Conservation (phyloP, 2,797 vertebrate species). For the Tenualosa thibaudeaui region DNA sequence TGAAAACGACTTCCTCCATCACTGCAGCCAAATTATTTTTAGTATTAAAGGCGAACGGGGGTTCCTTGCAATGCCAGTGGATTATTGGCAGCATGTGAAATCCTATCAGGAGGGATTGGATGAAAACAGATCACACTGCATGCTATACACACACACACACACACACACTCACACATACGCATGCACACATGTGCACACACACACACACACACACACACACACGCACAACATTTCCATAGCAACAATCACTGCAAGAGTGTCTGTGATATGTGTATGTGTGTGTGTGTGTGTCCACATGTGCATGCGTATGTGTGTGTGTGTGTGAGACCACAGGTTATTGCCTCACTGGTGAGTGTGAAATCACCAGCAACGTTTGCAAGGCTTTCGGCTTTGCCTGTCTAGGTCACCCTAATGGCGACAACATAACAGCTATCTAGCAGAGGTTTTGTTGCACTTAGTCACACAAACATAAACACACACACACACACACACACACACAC, state of each 20-base stretch:
- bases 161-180: constrained; percentile 23
- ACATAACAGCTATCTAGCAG: neutral
- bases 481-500: constrained; percentile 38
- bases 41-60: constrained; percentile 57
- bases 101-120: constrained; percentile 62
- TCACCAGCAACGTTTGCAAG: neutral
- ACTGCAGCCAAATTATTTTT: constrained; percentile 68
- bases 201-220: neutral
- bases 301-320: neutral
- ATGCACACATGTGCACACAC: neutral
- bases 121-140: constrained; percentile 41
- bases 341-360: neutral
- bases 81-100: constrained; percentile 70
- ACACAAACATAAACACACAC: neutral
- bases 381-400: neutral
- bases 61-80: constrained; percentile 55
- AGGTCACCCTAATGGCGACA: neutral
- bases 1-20: constrained; percentile 53
- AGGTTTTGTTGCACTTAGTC: neutral
- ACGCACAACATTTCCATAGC: neutral
- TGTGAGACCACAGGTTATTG: neutral
- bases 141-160: constrained; percentile 24
- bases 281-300: constrained; percentile 44
- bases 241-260: neutral
- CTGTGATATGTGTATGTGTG: constrained; percentile 48